These are phyloP conservation scores for Tuta absoluta DNA, from an alignment of 2,888 invertebrate genomes.

Conservation along the genomic window DNA sequence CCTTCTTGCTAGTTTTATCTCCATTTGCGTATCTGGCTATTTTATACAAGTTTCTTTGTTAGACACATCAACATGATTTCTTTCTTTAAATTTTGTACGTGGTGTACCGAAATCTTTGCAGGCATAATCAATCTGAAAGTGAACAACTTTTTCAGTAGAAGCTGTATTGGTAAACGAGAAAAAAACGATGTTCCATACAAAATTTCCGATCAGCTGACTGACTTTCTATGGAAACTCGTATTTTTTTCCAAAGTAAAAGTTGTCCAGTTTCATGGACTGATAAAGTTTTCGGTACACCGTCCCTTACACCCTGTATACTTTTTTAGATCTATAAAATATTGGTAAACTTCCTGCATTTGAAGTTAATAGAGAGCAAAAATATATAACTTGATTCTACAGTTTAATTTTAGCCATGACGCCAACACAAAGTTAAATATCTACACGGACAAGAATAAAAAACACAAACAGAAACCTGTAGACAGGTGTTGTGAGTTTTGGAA, in stretches of 20 bases:
- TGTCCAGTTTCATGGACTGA: too few species aligned
- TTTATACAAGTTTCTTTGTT: background rate
- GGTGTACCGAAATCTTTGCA: too few species aligned
- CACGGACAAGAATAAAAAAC: slow-evolving; percentile 42
- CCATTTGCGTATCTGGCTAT: background rate
- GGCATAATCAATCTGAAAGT: too few species aligned
- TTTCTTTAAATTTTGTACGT: background rate
- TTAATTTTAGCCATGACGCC: slow-evolving; percentile 53
- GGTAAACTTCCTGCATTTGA: slow-evolving; percentile 13
- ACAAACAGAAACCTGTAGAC: slow-evolving; percentile 49
- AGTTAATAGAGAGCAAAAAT: background rate
- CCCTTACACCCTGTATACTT: too few species aligned
- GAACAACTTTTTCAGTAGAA: too few species aligned
- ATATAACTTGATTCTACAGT: slow-evolving; percentile 24
- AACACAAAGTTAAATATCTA: slow-evolving; percentile 41
- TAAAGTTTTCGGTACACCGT: too few species aligned
- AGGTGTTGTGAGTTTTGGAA: slow-evolving; percentile 38
- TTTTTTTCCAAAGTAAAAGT: too few species aligned
- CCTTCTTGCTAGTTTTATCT: background rate
- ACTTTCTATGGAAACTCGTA: too few species aligned
- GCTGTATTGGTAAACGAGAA: too few species aligned
- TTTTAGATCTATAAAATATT: background rate
- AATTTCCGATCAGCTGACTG: too few species aligned
- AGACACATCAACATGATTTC: background rate
- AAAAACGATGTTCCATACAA: too few species aligned